phyloP scores from a whole-genome alignment of 2,113 vertebrate genomes.

The Sceloporus tristichus region DNA sequence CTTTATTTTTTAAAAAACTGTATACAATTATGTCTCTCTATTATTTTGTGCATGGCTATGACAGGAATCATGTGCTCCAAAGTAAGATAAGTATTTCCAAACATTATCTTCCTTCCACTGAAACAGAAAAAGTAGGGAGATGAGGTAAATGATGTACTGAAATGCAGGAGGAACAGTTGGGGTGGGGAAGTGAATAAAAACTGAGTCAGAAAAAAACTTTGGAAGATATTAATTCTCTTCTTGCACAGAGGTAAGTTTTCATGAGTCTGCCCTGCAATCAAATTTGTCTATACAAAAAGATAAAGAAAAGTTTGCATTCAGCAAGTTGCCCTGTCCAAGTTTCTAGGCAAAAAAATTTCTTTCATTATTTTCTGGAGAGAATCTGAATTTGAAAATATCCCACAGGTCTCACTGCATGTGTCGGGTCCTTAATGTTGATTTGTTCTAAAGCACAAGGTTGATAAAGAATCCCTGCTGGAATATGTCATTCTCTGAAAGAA shows the following conservation, averaged over 20 bases:
- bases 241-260: neutral
- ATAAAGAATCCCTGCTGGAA: conserved; percentile 32
- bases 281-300: neutral
- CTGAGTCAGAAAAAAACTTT: neutral
- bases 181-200: neutral
- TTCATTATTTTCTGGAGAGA: neutral
- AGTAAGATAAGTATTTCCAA: neutral
- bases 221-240: neutral
- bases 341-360: neutral
- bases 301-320: neutral
- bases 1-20: neutral
- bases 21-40: neutral
- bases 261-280: conserved; percentile 1
- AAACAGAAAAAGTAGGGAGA: neutral
- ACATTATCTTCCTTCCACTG: neutral
- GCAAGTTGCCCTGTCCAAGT: neutral
- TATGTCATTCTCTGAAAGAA: conserved; percentile 41
- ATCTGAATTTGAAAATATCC: conserved; percentile 29
- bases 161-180: neutral
- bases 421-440: conserved; percentile 42
- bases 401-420: neutral
- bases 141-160: neutral
- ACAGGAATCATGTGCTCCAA: neutral
- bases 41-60: neutral
- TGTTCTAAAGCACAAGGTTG: conserved; percentile 35